These are phyloP conservation scores for Pseudoatta argentina DNA, from an alignment of 1,140 invertebrate species.

Conservation along the genomic window DNA sequence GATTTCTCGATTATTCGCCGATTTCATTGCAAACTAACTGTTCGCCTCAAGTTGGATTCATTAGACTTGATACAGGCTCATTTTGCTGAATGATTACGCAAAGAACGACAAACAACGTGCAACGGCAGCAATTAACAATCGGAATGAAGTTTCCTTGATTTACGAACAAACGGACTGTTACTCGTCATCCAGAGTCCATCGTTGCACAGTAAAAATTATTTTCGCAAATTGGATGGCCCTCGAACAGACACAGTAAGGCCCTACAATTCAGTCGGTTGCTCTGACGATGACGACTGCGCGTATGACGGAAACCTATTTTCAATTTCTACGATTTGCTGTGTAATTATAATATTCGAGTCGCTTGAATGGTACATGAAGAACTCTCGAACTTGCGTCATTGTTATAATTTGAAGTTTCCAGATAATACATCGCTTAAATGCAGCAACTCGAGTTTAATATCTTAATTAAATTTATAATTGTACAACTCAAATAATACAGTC, in stretches of 20 bases:
- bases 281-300: background rate
- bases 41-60: constrained; percentile 55
- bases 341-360: constrained; percentile 51
- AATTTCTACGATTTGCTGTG: background rate
- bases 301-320: constrained; percentile 30
- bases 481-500: background rate
- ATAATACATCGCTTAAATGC: constrained; percentile 8
- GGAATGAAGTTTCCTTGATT: constrained; percentile 47
- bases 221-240: constrained; percentile 41
- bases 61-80: constrained; percentile 65
- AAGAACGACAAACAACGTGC: background rate
- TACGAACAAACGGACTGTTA: constrained; percentile 13
- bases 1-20: constrained; percentile 57
- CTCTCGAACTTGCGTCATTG: constrained; percentile 11
- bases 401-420: constrained; percentile 25
- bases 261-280: background rate
- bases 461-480: constrained; percentile 35
- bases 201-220: constrained; percentile 62
- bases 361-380: constrained; percentile 2
- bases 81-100: constrained; percentile 45
- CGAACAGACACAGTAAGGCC: background rate
- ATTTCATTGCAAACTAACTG: constrained; percentile 60
- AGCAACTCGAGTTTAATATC: background rate
- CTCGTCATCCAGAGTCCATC: background rate
- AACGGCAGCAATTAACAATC: constrained; percentile 60